phyloP scores from a whole-genome alignment of 2,888 invertebrate species.

The Thymelicus acteon region DNA sequence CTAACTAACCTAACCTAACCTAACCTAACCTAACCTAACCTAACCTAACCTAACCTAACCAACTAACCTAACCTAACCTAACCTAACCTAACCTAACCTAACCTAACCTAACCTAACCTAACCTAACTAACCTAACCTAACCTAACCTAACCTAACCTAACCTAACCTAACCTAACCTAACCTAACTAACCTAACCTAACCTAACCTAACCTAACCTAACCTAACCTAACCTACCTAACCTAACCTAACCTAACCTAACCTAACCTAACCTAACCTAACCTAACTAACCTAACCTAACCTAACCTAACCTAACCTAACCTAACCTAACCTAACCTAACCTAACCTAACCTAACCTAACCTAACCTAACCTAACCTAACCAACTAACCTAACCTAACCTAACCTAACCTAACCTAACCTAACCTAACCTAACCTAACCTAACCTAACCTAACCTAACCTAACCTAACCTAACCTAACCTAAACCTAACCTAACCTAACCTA shows the following conservation, averaged over 20 bases:
- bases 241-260: constrained; percentile 35
- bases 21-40: constrained; percentile 42
- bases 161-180: constrained; percentile 46
- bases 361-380: no score
- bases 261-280: constrained; percentile 17
- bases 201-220: constrained; percentile 41
- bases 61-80: constrained; percentile 43
- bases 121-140: constrained; percentile 43
- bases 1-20: constrained; percentile 42
- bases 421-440: constrained; percentile 32
- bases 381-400: constrained; percentile 41
- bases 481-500: constrained; percentile 13
- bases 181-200: constrained; percentile 41
- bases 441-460: no score
- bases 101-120: constrained; percentile 44
- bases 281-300: constrained; percentile 39
- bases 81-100: constrained; percentile 43
- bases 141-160: constrained; percentile 44
- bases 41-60: constrained; percentile 43
- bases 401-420: constrained; percentile 44
- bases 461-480: constrained; percentile 13
- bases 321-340: constrained; percentile 42
- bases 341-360: constrained; percentile 42
- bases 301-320: constrained; percentile 36
- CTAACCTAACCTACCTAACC: constrained; percentile 39